These are phyloP conservation scores for Osmerus mordax DNA, from an alignment of 2,113 vertebrate genomes.

Conservation along the genomic window DNA sequence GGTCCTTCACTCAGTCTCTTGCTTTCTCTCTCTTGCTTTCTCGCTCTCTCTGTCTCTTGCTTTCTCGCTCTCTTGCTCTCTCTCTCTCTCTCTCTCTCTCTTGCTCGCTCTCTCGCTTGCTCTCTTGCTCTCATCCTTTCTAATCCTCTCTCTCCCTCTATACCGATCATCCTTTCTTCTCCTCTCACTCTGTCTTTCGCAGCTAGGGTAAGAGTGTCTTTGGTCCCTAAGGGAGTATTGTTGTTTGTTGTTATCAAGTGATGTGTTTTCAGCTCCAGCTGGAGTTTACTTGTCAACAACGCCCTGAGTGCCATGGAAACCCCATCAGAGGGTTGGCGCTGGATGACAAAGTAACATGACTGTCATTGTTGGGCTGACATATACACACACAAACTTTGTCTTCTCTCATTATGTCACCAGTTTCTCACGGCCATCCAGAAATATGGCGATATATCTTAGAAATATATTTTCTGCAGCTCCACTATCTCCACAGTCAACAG, in stretches of 20 bases:
- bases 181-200: neutral
- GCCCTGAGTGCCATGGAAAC: slow-evolving; percentile 17
- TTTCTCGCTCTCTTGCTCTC: neutral
- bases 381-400: slow-evolving; percentile 4
- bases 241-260: slow-evolving; percentile 41
- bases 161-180: neutral
- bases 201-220: too few relatives aligned
- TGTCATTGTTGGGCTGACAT: slow-evolving; percentile 17
- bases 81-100: neutral
- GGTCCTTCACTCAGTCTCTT: too few relatives aligned
- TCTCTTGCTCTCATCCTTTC: neutral
- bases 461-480: too few relatives aligned
- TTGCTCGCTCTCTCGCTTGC: too few relatives aligned
- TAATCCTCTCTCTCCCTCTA: neutral
- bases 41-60: neutral
- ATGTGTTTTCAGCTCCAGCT: slow-evolving; percentile 38
- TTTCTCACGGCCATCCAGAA: slow-evolving; percentile 15
- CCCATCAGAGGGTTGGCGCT: slow-evolving; percentile 21
- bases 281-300: slow-evolving; percentile 8
- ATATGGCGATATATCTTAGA: neutral
- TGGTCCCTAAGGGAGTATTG: neutral
- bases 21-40: neutral
- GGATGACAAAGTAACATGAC: slow-evolving; percentile 28
- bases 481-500: too few relatives aligned
- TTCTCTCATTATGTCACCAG: neutral